Conservation (phyloP, 2,888 invertebrate genomes). For the Oxyteleia sp. region DNA sequence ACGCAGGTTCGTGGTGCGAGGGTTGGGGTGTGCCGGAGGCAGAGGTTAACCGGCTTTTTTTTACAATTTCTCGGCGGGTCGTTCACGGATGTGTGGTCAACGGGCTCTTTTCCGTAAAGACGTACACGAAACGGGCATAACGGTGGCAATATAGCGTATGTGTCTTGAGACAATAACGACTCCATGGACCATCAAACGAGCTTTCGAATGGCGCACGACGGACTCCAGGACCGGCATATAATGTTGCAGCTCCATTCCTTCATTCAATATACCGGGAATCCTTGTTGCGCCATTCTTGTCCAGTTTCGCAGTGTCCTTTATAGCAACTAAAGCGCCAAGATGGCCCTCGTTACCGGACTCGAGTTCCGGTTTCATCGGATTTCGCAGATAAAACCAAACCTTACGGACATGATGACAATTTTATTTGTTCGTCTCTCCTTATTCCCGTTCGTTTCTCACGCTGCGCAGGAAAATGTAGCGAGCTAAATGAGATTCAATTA, state of each 20-base stretch:
- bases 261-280: conserved; percentile 74
- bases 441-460: conserved; percentile 30
- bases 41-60: conserved; percentile 76
- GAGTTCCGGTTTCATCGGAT: conserved; percentile 65
- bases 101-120: conserved; percentile 76
- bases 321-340: conserved; percentile 79
- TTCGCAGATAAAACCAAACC: conserved; percentile 55
- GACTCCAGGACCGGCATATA: conserved; percentile 82
- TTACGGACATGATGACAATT: conserved; percentile 59
- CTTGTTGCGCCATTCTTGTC: conserved; percentile 75
- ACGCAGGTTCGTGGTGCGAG: too few species aligned
- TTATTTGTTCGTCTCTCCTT: conserved; percentile 43
- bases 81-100: conserved; percentile 86
- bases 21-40: conserved; percentile 5
- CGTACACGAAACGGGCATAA: conserved; percentile 66
- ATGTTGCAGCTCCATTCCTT: conserved; percentile 76
- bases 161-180: conserved; percentile 85
- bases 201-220: conserved; percentile 85
- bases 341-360: conserved; percentile 68
- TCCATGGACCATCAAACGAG: conserved; percentile 86
- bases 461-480: conserved; percentile 6
- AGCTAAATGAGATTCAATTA: conserved; percentile 45
- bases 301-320: conserved; percentile 80
- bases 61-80: conserved; percentile 83
- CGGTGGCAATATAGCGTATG: conserved; percentile 74